Percentiles rank a stretch among this genome's conserved stretches.
Evolutionary conservation across 2,113 vertebrate species (phyloP).

Genomic region (Mastomys natalensis): DNA sequence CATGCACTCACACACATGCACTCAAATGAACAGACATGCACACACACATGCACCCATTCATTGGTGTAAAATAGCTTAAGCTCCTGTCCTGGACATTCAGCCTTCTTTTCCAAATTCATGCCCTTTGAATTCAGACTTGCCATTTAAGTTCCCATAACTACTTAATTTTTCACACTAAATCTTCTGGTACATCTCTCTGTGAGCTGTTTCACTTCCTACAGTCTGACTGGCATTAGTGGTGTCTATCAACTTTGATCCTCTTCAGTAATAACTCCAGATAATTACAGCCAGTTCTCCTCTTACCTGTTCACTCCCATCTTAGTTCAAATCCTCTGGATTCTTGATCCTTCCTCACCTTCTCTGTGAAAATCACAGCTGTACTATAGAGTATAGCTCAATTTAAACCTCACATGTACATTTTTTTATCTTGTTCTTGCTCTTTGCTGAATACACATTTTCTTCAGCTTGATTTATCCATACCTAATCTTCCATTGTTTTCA

Average conservation of each 20-base stretch:
- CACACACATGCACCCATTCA: not conserved
- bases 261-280: not conserved
- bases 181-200: not conserved
- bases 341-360: accelerated
- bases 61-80: accelerated
- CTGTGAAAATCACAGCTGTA: not conserved
- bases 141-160: not conserved
- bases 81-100: not conserved
- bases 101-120: not conserved
- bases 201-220: not conserved
- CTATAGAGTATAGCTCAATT: not conserved
- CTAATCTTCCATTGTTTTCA: not conserved
- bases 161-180: not conserved
- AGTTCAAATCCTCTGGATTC: not conserved
- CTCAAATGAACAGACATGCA: not conserved
- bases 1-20: no score
- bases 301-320: not conserved
- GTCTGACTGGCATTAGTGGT: not conserved
- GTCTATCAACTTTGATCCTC: not conserved
- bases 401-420: not conserved
- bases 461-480: not conserved
- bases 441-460: not conserved
- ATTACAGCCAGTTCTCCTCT: not conserved
- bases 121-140: not conserved
- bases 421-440: not conserved